phyloP scores from a whole-genome alignment of 2,888 invertebrate genomes.

The Tanaodytes sp. region DNA sequence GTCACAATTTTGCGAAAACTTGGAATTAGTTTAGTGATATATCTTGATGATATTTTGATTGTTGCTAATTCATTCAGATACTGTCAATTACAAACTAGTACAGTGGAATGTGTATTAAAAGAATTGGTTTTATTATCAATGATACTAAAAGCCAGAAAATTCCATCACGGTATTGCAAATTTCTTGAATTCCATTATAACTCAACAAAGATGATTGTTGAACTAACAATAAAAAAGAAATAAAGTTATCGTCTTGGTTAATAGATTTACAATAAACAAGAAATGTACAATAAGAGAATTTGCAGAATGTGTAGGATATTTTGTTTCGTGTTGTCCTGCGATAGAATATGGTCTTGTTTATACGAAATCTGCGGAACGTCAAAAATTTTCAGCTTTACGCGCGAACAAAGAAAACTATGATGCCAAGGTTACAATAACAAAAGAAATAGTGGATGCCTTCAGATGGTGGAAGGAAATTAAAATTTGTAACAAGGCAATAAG shows the following conservation, averaged over 20 bases:
- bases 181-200: slow-evolving; percentile 38
- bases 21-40: slow-evolving; percentile 39
- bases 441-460: slow-evolving; percentile 28
- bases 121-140: slow-evolving; percentile 40
- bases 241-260: too few relatives aligned
- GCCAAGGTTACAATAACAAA: slow-evolving; percentile 17
- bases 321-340: slow-evolving; percentile 36
- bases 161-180: slow-evolving; percentile 10
- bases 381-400: slow-evolving; percentile 25
- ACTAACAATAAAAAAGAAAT: slow-evolving; percentile 43
- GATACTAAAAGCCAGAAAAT: slow-evolving; percentile 29
- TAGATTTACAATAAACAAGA: slow-evolving; percentile 7
- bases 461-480: slow-evolving; percentile 52
- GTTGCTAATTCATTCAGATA: slow-evolving; percentile 13
- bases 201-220: slow-evolving; percentile 29
- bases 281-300: slow-evolving; percentile 31
- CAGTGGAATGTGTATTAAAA: slow-evolving; percentile 7
- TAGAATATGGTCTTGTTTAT: slow-evolving; percentile 44
- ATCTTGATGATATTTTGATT: slow-evolving; percentile 54
- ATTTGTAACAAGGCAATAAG: slow-evolving; percentile 21
- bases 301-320: slow-evolving; percentile 41
- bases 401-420: slow-evolving; percentile 18
- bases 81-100: background rate
- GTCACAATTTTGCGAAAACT: slow-evolving; percentile 21
- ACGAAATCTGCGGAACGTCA: slow-evolving; percentile 25